Base-by-base conservation (phyloP, 2,888 invertebrate genomes). In the Euproctis similis region DNA sequence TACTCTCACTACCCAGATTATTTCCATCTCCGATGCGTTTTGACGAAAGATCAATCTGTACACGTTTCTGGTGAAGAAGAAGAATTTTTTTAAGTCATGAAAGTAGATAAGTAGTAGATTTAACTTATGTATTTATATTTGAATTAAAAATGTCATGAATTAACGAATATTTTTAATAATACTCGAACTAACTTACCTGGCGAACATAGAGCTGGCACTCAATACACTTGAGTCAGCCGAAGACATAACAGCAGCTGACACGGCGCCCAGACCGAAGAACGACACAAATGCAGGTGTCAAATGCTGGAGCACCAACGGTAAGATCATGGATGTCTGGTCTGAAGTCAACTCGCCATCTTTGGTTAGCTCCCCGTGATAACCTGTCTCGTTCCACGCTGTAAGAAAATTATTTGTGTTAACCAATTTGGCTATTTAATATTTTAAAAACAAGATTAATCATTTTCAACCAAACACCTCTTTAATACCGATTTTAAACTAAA, bases 231-330 rank as follows among this genome's bases (percentile, higher is more conserved):
- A 98, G 78, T 99, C 98, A 0, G 98, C 98, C 1, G 98, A 98
- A 18, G 98, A 98, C 98, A 99, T 99, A 43, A 99, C 98, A 10
- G 98, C 98, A 1, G 98, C 99, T 0, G 98, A 98, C 4, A 99
- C 97, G 4, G 98, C 98, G 0, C 99, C 99, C 42, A 99, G 88
- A 4, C 98, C 98, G 66, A 99, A 94, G 86, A 99, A 98, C 2
- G 98, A 95, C 12, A 99, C 95, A 72, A 94, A 94, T 68, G 93
- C 91, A 0, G 98, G 98, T 5, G 98, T 98, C 29, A 99, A 87
- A 70, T 97, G 95, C 76, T 98, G 98, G 58, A 98, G 87, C 24
- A 98, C 98, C 89, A 99, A 90, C 24, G 98, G 98, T 47, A 99
- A 87, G 53, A 99, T 96, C 93, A 98, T 94, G 60, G 95, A 95